Base-by-base conservation (phyloP, 2,888 invertebrate genomes). In the Phytoseiulus persimilis region DNA sequence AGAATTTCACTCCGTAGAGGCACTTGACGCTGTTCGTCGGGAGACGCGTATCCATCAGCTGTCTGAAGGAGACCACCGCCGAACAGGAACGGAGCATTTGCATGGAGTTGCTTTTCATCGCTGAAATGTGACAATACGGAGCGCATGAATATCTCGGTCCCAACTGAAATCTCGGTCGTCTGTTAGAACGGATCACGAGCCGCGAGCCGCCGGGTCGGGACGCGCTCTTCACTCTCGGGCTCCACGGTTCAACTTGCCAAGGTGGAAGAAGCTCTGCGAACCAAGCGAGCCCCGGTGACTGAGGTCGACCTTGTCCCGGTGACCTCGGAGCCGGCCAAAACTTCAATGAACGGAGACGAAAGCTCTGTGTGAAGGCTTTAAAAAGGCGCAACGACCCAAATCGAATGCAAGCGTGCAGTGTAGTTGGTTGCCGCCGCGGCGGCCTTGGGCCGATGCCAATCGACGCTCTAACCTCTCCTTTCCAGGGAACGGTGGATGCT, bases 31-130 rank as follows among this genome's bases (percentile, higher is more conserved):
- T 87, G 14, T 87, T 28, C 3, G 32, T 2, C 31, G 87, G n/a
- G 45, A 87, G 0, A n/a, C 87, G 87, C n/a, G 32, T 87, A 87
- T 87, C 87, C 32, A 87, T n/a, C 32, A 87, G 31, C 87, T 87
- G 32, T 9, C 87, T 33, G 45, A 87, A 45, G 28, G 87, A 87
- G n/a, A 32, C 32, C n/a, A 87, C 32, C 1, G 33, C 87, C 32
- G 87, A 87, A 23, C 87, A 87, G n/a, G 32, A 39, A 23, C 87
- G 87, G 32, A 87, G 45, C 87, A 87, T 87, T 33, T 32, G 87
- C n/a, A n/a, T 31, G 33, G 33, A 32, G n/a, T 87, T 87, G 23
- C 87, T 33, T 11, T 31, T n/a, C n/a, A 39, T 33, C 9, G 32
- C 87, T 87, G 87, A n/a, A 32, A 87, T 14, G 32, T 23, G 23